Percentiles rank a stretch among this genome's conserved stretches.
Conservation (phyloP, 2,113 vertebrate genomes). For the Pelecanoides urinatrix region DNA sequence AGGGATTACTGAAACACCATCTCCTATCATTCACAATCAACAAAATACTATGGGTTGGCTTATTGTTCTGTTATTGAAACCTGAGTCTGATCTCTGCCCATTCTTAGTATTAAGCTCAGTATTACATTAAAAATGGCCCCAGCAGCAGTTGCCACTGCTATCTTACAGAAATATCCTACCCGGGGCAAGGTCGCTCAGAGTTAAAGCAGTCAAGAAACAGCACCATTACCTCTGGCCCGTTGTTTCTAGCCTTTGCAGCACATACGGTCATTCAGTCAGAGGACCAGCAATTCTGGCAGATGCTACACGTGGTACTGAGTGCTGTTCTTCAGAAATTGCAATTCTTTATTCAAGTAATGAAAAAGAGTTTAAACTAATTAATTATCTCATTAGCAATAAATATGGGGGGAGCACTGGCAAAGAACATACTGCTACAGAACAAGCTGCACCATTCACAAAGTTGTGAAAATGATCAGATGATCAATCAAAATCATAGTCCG, state of each 20-base stretch:
- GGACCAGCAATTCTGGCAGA: conserved; percentile 38
- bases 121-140: background rate
- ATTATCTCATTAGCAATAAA: background rate
- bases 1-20: background rate
- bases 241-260: background rate
- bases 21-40: background rate
- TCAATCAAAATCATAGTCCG: background rate
- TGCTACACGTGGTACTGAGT: background rate
- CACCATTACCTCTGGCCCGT: background rate
- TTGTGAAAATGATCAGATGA: background rate
- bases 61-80: background rate
- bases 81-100: background rate
- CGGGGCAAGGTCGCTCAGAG: background rate
- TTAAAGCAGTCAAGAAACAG: background rate
- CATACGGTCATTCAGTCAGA: conserved; percentile 23
- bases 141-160: background rate
- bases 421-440: background rate
- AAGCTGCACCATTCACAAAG: background rate
- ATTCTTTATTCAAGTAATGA: background rate
- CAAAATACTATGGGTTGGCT: background rate
- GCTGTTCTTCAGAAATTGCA: conserved; percentile 53
- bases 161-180: background rate
- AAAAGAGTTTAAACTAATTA: conserved; percentile 24
- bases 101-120: background rate
- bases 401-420: background rate